A percentile compares a stretch with the other conserved stretches of the same genome.
phyloP scores from a whole-genome alignment of 2,113 vertebrate species.

The Paratilapia polleni region DNA sequence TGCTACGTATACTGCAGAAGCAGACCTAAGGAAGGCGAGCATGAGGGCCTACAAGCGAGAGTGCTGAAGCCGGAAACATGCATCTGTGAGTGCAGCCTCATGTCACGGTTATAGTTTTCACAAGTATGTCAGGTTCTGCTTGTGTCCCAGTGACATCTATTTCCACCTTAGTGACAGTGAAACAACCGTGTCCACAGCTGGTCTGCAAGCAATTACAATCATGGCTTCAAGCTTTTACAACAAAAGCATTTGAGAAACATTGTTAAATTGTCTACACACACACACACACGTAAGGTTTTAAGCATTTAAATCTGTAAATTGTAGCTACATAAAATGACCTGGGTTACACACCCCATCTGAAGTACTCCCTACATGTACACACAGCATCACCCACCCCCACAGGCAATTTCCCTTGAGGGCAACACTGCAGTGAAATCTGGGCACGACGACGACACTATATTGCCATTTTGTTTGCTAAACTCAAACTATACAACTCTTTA shows the following conservation, averaged over 20 bases:
- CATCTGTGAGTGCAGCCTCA: neutral
- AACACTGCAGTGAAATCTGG: neutral
- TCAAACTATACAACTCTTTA: neutral
- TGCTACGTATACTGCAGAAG: neutral
- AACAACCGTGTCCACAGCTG: neutral
- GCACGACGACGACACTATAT: neutral
- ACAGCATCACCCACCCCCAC: neutral
- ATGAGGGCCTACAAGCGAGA: neutral
- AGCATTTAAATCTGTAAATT: neutral
- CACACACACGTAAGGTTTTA: neutral
- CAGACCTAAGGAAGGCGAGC: neutral
- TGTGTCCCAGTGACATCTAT: neutral
- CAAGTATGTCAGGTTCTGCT: neutral
- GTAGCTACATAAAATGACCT: neutral
- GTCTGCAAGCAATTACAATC: neutral
- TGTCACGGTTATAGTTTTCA: no score
- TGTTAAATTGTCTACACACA: neutral
- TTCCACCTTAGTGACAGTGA: no score
- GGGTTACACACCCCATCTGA: neutral
- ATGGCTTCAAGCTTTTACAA: neutral
- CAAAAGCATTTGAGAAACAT: neutral
- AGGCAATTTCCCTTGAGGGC: neutral
- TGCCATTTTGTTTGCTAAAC: neutral
- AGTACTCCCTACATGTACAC: neutral
- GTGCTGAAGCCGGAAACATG: neutral